Evolutionary conservation across 2,888 invertebrate genomes (phyloP), one percentile per base, ranked within the genome.

Genomic region (Schrankia costaestrigalis): DNA sequence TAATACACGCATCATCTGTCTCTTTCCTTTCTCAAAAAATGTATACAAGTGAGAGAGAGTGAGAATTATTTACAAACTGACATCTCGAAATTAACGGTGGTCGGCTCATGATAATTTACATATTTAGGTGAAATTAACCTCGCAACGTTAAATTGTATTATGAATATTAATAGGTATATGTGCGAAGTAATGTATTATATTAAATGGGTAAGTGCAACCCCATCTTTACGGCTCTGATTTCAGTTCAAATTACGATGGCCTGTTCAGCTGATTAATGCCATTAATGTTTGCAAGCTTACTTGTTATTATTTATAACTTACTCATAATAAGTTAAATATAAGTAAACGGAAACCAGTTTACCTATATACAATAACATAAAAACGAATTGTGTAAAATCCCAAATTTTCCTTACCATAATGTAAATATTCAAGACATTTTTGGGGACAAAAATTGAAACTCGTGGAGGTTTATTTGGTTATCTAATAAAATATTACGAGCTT

Each of bases 41-140:
- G 34, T 11, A 24, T 30, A 40, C 17, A 41, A 23, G 72, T 29
- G 44, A 0, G 67, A 82, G 41, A 3, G 73, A 53, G 75, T 71
- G 9, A 33, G 69, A 70, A 81, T 77, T 80, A 84, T 80, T 82
- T 75, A 66, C 77, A 77, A 79, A 80, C 76, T 83, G 86, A 81
- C 86, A 83, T 82, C 80, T 82, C 75, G 57, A 74, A 82, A 86
- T 83, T 83, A 85, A 85, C 81, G 82, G 77, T 85, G 87, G 87
- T 85, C 87, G 84, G 86, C 82, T 86, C 85, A 87, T 88, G 85
- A 89, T 89, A 87, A 89, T 89, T 89, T 89, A 89, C 89, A 89
- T 89, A 89, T 88, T 89, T 87, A 87, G 88, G 87, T 81, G 78
- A 85, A 83, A 87, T 89, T 88, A 88, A 87, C 88, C 85, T 86